Evolutionary conservation across 2,797 vertebrate species (phyloP).

Genomic region (Falco biarmicus): DNA sequence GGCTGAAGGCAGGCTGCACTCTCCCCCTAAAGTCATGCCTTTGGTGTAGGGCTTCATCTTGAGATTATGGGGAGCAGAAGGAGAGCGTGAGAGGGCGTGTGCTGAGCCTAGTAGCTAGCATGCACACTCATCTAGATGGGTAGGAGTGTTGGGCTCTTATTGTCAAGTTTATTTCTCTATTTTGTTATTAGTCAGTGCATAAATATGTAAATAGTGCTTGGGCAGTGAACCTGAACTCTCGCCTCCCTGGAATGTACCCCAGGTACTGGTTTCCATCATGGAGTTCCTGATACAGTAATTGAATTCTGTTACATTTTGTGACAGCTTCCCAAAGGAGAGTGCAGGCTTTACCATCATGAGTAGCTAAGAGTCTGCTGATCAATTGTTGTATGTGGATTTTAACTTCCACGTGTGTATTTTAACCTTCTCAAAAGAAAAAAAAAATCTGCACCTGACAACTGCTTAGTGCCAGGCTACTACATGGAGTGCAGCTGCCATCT

Average conservation of each 20-base stretch:
- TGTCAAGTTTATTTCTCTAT: not conserved
- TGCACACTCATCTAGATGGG: not conserved
- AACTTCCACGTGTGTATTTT: not conserved
- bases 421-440: not conserved
- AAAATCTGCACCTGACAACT: not conserved
- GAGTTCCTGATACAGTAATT: not conserved
- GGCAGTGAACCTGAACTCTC: not conserved
- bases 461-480: not conserved
- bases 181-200: not conserved
- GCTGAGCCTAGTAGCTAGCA: not conserved
- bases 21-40: not conserved
- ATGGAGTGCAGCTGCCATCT: not conserved
- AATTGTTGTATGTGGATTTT: not conserved
- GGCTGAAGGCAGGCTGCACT: not conserved
- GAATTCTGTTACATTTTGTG: not conserved
- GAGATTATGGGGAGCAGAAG: not conserved
- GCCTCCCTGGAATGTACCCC: not conserved
- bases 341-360: not conserved
- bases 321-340: not conserved
- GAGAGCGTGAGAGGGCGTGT: not conserved
- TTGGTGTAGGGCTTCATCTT: not conserved
- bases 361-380: not conserved
- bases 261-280: not conserved
- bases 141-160: not conserved
- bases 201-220: not conserved